These are phyloP conservation scores for Thripadectes ignobilis DNA, from an alignment of 2,797 vertebrate genomes.

Conservation along the genomic window DNA sequence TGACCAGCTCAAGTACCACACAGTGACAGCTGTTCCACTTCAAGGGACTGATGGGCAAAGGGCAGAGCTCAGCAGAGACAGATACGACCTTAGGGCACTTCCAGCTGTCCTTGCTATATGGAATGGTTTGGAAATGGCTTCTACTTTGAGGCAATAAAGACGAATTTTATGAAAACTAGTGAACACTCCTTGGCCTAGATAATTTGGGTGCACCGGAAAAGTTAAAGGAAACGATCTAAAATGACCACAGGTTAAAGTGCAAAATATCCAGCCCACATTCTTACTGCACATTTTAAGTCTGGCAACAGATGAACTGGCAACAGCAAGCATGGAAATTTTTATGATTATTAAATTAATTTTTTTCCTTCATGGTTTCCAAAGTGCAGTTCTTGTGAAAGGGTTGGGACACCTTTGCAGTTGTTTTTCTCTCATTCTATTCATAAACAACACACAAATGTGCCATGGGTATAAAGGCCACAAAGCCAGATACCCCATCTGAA, in stretches of 20 bases:
- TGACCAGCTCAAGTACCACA: not conserved
- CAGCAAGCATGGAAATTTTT: not conserved
- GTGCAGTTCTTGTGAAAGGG: not conserved
- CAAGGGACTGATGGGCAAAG: constrained; percentile 1
- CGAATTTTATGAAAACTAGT: constrained; percentile 2
- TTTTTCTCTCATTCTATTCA: not conserved
- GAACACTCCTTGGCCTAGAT: not conserved
- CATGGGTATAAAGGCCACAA: not conserved
- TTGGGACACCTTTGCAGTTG: not conserved
- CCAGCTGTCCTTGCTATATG: constrained; percentile 9
- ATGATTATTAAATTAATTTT: not conserved
- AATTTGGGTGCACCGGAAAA: not conserved
- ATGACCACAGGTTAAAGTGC: not conserved
- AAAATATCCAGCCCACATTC: not conserved
- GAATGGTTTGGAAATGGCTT: constrained; percentile 33
- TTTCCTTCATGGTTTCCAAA: not conserved
- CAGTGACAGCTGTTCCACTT: constrained; percentile 33
- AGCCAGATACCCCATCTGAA: not conserved
- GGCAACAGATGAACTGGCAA: not conserved
- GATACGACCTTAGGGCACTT: not conserved
- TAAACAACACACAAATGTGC: not conserved
- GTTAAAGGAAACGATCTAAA: not conserved
- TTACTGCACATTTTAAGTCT: not conserved
- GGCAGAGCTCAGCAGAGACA: not conserved
- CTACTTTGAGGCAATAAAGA: constrained; percentile 31